Evolutionary conservation across 53 echinoderm and acorn worm genomes (phyloP).

Genomic region (Holothuria leucospilota): DNA sequence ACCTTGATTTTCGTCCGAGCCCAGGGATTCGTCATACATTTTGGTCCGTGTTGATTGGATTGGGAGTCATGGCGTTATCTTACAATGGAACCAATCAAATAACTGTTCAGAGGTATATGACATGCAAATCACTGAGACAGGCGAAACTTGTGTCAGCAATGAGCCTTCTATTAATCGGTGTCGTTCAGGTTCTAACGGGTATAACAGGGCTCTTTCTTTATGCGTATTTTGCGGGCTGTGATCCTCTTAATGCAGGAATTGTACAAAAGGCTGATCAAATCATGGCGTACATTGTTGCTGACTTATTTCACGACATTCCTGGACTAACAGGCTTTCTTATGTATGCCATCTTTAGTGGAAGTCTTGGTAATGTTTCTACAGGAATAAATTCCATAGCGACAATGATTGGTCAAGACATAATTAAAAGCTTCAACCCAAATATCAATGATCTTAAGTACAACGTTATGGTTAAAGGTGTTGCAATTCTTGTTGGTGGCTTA

Average conservation of each 20-base stretch:
- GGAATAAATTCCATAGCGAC: constrained; percentile 34
- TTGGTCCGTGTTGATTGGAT: constrained; percentile 35
- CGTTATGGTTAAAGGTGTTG: constrained; percentile 1
- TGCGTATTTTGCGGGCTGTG: constrained; percentile 38
- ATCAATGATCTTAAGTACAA: constrained; percentile 38
- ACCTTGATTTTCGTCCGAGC: constrained; percentile 25
- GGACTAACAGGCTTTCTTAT: constrained; percentile 30
- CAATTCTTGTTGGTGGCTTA: background rate
- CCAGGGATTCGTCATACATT: constrained; percentile 34
- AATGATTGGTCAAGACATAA: constrained; percentile 23
- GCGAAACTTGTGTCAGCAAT: constrained; percentile 14
- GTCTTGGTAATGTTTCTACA: constrained; percentile 29
- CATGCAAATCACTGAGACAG: constrained; percentile 26
- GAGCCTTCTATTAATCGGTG: constrained; percentile 1
- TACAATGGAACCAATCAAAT: constrained; percentile 45
- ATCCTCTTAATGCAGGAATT: background rate
- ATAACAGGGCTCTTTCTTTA: constrained; percentile 26
- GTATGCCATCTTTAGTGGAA: constrained; percentile 10
- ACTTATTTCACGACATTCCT: constrained; percentile 19
- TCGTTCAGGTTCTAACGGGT: background rate
- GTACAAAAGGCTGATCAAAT: constrained; percentile 25
- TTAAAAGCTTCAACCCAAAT: constrained; percentile 11
- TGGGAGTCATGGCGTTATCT: background rate
- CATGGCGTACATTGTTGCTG: constrained; percentile 29
- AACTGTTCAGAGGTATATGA: constrained; percentile 40